Evolutionary conservation across 2,888 invertebrate species (phyloP).

Genomic region (Amorpha juglandis): DNA sequence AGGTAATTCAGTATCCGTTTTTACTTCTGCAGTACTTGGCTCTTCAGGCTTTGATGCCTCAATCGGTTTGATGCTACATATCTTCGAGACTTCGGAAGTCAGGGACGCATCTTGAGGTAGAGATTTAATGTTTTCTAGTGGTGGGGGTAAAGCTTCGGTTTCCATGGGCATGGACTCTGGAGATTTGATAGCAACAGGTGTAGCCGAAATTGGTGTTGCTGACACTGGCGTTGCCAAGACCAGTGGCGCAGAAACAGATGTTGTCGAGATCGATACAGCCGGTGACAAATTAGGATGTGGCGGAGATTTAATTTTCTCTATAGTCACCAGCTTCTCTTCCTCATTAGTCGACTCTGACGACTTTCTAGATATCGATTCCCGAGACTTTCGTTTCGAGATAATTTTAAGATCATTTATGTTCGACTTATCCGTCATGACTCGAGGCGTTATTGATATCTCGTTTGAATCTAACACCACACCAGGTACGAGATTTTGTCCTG

Average conservation of each 20-base stretch:
- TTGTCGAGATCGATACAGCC: conserved; percentile 57
- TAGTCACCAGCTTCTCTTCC: conserved; percentile 64
- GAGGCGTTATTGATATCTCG: conserved; percentile 75
- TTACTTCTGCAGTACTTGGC: conserved; percentile 13
- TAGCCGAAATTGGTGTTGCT: conserved; percentile 55
- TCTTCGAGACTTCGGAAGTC: conserved; percentile 52
- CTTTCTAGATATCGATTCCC: conserved; percentile 64
- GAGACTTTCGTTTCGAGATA: conserved; percentile 63
- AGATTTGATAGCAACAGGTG: conserved; percentile 62
- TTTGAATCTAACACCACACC: conserved; percentile 67
- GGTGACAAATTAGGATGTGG: conserved; percentile 54
- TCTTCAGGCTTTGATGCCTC: conserved; percentile 28
- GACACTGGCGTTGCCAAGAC: conserved; percentile 48
- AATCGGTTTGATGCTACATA: conserved; percentile 29
- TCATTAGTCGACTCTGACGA: conserved; percentile 66
- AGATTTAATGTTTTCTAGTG: conserved; percentile 59
- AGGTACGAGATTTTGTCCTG: conserved; percentile 54
- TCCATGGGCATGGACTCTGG: conserved; percentile 61
- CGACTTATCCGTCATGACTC: conserved; percentile 57
- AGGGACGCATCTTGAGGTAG: conserved; percentile 57
- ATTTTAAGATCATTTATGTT: conserved; percentile 57
- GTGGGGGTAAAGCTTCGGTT: conserved; percentile 65
- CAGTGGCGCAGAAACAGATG: conserved; percentile 45
- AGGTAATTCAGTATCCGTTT: conserved; percentile 28
- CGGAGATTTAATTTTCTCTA: conserved; percentile 70